phyloP scores from a whole-genome alignment of 1,140 invertebrate species.

The Drosophila jambulina region DNA sequence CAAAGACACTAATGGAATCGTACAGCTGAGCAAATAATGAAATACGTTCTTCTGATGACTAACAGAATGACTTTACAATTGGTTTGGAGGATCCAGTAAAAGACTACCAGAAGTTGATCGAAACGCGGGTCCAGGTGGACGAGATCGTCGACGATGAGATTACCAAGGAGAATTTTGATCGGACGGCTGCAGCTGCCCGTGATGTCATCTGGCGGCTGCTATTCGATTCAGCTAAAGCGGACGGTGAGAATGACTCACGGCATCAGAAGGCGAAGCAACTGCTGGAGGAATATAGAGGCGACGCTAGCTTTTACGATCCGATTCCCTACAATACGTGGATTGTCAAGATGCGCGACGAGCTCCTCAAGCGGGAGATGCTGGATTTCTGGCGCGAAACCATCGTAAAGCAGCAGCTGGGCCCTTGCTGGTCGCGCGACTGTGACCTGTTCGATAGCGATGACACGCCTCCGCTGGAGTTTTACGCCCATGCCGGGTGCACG shows the following conservation, averaged over 20 bases:
- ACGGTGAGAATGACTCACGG: slow-evolving; percentile 49
- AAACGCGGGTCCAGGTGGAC: slow-evolving; percentile 47
- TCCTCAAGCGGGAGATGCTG: slow-evolving; percentile 57
- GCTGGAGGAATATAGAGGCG: slow-evolving; percentile 60
- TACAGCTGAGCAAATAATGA: slow-evolving; percentile 3
- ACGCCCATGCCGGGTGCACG: slow-evolving; percentile 69
- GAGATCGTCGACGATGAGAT: slow-evolving; percentile 64
- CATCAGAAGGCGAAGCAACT: slow-evolving; percentile 58
- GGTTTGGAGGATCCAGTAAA: slow-evolving; percentile 36
- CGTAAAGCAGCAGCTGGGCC: slow-evolving; percentile 66
- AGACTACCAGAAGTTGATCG: slow-evolving; percentile 60
- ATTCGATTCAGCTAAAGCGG: slow-evolving; percentile 26
- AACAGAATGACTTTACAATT: slow-evolving; percentile 39
- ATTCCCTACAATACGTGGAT: slow-evolving; percentile 78
- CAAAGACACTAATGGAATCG: not conserved
- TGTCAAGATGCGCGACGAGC: slow-evolving; percentile 61
- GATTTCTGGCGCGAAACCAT: slow-evolving; percentile 73
- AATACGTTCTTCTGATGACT: not conserved
- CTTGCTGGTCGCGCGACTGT: slow-evolving; percentile 75
- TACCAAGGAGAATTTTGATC: slow-evolving; percentile 56
- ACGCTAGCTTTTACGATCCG: slow-evolving; percentile 69
- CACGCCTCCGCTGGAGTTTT: slow-evolving; percentile 67
- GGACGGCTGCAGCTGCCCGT: slow-evolving; percentile 52
- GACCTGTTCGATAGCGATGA: slow-evolving; percentile 71
- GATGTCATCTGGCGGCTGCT: slow-evolving; percentile 65